Base-by-base conservation (phyloP, 2,888 invertebrate genomes). In the Phorcus lineatus region DNA sequence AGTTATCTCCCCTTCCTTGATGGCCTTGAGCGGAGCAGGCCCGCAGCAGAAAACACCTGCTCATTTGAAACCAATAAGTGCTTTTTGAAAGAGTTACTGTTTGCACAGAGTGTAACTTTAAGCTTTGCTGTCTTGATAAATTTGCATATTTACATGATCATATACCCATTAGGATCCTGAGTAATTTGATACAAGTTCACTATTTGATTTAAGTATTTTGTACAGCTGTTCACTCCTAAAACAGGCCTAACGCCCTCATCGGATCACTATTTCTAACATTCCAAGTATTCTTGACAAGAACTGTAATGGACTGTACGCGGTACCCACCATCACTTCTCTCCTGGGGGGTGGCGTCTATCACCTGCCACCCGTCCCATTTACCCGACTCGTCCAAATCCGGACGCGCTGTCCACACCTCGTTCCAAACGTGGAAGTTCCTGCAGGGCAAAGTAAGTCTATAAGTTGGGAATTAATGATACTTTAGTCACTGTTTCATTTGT, bases 361-460 rank as follows among this genome's bases (percentile, higher is more conserved):
- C 97, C 93, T 99, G 98, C 98, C 98, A 99, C 16, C 98, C 98
- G 13, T 95, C 95, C 88, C 96, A 97, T 16, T 96, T 96, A 89
- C 91, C 93, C 84, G 95, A 94, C 13, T 74, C 74, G 24, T 28
- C 52, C 80, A 98, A 93, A 92, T 98, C 98, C 0, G 96, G 96
- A 62, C 98, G 94, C 78, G 95, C 95, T 97, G 98, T 97, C 97
- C 98, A 98, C 0, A 96, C 96, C 94, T 98, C 98, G 93, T 97
- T 97, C 98, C 98, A 98, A 0, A 98, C 97, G 91, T 98, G 98
- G 92, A 97, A 98, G 91, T 97, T 98, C 96, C 95, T 91, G 80
- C 7, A 84, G 78, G 40, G 22, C 13, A 9, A 62, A 66, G 22
- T 2, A 31, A 9, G 22, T 9, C 6, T 19, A 47, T 74, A 4